Base-by-base conservation (phyloP, 2,888 invertebrate species). In the Andrena trimmerana region DNA sequence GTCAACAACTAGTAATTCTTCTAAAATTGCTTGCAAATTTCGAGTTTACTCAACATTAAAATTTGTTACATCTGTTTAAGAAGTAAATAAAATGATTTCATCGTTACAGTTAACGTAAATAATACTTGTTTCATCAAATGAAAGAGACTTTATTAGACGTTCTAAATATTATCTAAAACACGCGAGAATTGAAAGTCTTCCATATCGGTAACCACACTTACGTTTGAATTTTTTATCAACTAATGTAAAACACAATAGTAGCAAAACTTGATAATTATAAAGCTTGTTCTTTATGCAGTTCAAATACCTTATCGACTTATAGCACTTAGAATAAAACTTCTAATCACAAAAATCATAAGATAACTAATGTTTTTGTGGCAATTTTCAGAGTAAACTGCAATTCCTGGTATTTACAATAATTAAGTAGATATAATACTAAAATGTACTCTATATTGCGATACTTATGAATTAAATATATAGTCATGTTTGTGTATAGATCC, bases 371-470 rank as follows among this genome's bases (percentile, higher is more conserved):
- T 50, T 48, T 71, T 78, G 36, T 66, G 16, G n/a, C 50, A 24
- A 20, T 57, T 59, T 66, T 36, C 36, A 2, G 2, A 8, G 24
- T 67, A 63, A 20, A 76, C 57, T 24, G 36, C 20, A 70, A 70
- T 76, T 76, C 31, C 5, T 10, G 20, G 0, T 68, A 72, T 81
- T 68, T 63, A 72, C 68, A 68, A 68, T 60, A 66, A 24, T 66
- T 10, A 57, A 10, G 13, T 59, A 16, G 68, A 48, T 59, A 65
- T 16, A 60, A 57, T 63, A 70, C 42, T 54, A 80, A 62, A 79
- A 60, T 79, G 33, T 59, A 73, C 33, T 74, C 48, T 66, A 71
- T 71, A 74, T 74, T 72, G 75, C 48, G 66, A 36, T 66, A 60
- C 52, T 52, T 70, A 63, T 54, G 13, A 54, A 72, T 52, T n/a